These are phyloP conservation scores for Caranx melampygus DNA, from an alignment of 2,113 vertebrate species.

Conservation along the genomic window DNA sequence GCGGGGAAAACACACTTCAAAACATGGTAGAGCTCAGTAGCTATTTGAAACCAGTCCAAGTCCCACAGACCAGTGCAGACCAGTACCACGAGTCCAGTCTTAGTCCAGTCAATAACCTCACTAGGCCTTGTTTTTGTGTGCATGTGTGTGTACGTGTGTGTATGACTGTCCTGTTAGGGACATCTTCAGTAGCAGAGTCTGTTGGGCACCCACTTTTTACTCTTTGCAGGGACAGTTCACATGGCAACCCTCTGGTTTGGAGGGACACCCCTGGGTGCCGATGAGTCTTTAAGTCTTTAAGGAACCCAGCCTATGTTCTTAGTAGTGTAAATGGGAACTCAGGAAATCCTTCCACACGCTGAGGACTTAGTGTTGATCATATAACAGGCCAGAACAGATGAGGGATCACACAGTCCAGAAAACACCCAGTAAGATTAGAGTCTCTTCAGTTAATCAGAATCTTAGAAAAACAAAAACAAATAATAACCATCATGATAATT, in stretches of 20 bases:
- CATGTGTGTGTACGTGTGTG: constrained; percentile 32
- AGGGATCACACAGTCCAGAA: constrained; percentile 73
- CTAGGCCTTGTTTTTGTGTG: constrained; percentile 57
- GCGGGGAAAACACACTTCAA: constrained; percentile 85
- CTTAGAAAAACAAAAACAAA: constrained; percentile 85
- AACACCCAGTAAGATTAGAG: constrained; percentile 68
- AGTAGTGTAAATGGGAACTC: constrained; percentile 45
- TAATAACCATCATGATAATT: constrained; percentile 66
- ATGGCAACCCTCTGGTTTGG: constrained; percentile 30
- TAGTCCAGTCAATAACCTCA: constrained; percentile 63
- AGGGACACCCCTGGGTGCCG: constrained; percentile 41
- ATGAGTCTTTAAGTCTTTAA: constrained; percentile 46
- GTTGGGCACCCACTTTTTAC: constrained; percentile 35
- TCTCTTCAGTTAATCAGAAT: constrained; percentile 78
- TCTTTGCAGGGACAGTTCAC: constrained; percentile 43
- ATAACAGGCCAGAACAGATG: constrained; percentile 60
- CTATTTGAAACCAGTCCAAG: constrained; percentile 81
- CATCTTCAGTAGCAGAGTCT: constrained; percentile 61
- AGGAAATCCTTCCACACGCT: constrained; percentile 40
- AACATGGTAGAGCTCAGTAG: constrained; percentile 85
- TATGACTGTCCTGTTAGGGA: constrained; percentile 30
- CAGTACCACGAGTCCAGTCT: constrained; percentile 64
- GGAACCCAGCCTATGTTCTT: constrained; percentile 60
- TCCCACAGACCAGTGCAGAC: constrained; percentile 66
- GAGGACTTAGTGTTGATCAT: constrained; percentile 65